Conservation (phyloP, 2,888 invertebrate genomes). For the Cistogaster globosa region DNA sequence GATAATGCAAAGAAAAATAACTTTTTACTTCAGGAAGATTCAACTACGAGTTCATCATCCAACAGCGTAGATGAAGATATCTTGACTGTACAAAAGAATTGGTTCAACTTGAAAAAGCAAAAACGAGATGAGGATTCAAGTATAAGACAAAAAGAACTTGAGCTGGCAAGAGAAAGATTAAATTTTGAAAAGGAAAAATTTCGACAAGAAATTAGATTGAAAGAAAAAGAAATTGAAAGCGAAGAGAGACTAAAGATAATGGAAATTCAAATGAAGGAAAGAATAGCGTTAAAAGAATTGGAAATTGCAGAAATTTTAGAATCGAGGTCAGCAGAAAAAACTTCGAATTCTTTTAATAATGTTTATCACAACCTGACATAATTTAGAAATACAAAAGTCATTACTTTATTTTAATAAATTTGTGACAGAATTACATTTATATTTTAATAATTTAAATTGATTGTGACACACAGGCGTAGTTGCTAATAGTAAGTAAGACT, state of each 20-base stretch:
- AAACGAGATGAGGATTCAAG: constrained; percentile 6
- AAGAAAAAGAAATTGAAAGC: constrained; percentile 49
- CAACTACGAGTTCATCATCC: constrained; percentile 31
- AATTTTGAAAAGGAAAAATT: constrained; percentile 55
- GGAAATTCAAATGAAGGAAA: constrained; percentile 60
- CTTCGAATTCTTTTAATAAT: constrained; percentile 9
- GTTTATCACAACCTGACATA: constrained; percentile 39
- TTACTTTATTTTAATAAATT: background rate
- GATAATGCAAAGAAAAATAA: constrained; percentile 4
- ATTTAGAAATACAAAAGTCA: background rate
- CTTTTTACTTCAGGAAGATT: constrained; percentile 21
- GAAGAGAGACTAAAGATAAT: constrained; percentile 40
- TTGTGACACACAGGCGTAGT: too few species aligned
- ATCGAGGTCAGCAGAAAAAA: background rate
- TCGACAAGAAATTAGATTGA: constrained; percentile 39
- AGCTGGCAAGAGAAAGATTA: constrained; percentile 27
- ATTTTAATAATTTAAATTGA: too few species aligned
- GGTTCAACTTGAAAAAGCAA: constrained; percentile 8
- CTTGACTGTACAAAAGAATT: constrained; percentile 7
- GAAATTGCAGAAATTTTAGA: constrained; percentile 38
- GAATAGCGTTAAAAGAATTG: constrained; percentile 50
- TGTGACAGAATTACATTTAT: background rate
- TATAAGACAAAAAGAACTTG: constrained; percentile 34
- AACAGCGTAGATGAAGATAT: constrained; percentile 19
- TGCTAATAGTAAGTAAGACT: too few species aligned